phyloP scores from a whole-genome alignment of 2,888 invertebrate genomes.

The Pantelozetes paolii region DNA sequence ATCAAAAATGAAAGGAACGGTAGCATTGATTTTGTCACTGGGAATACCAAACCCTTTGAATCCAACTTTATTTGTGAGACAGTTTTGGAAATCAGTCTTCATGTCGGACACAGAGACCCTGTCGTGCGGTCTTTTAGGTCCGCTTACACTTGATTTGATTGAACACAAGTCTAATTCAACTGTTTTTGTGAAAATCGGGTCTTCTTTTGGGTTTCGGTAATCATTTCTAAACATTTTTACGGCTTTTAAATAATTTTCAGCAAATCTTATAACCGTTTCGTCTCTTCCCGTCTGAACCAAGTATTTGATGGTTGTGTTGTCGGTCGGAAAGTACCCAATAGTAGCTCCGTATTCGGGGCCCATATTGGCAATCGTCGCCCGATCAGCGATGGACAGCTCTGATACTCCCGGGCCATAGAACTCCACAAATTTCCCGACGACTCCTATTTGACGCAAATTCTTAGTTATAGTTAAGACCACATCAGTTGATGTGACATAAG shows the following conservation, averaged over 20 bases:
- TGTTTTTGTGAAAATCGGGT: constrained; percentile 75
- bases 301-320: constrained; percentile 72
- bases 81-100: constrained; percentile 79
- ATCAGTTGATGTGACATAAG: constrained; percentile 89
- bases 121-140: constrained; percentile 96
- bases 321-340: constrained; percentile 90
- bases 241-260: constrained; percentile 74
- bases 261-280: constrained; percentile 63
- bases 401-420: constrained; percentile 93
- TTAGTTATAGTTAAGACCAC: constrained; percentile 95
- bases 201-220: constrained; percentile 67
- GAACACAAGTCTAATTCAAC: constrained; percentile 78
- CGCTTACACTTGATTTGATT: constrained; percentile 90
- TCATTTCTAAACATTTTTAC: constrained; percentile 74
- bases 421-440: constrained; percentile 98
- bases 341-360: constrained; percentile 98
- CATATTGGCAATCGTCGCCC: constrained; percentile 98
- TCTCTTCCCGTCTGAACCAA: constrained; percentile 80
- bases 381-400: constrained; percentile 86
- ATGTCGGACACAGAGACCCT: constrained; percentile 82
- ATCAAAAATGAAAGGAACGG: constrained; percentile 73
- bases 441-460: constrained; percentile 85
- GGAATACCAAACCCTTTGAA: constrained; percentile 86
- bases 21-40: constrained; percentile 60
- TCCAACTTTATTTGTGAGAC: constrained; percentile 79